Evolutionary conservation across 2,888 invertebrate genomes (phyloP).

Genomic region (Eupithecia inturbata): DNA sequence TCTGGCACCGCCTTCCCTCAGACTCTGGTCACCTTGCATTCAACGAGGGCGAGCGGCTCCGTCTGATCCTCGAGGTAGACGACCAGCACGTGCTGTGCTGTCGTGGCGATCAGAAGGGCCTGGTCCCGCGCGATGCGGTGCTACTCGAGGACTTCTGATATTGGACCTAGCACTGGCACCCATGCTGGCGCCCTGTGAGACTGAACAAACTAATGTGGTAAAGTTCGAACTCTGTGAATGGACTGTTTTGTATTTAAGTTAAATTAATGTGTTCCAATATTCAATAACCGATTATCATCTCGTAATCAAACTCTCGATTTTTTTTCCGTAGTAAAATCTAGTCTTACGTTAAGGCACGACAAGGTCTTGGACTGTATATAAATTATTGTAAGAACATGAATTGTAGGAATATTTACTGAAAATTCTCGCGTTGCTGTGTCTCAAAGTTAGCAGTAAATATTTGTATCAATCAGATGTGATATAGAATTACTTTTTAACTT

Average conservation of each 20-base stretch:
- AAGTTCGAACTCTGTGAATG: slow-evolving; percentile 64
- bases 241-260: slow-evolving; percentile 51
- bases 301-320: slow-evolving; percentile 62
- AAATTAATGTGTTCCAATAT: slow-evolving; percentile 61
- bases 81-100: slow-evolving; percentile 90
- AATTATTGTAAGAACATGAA: slow-evolving; percentile 68
- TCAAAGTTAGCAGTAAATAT: slow-evolving; percentile 67
- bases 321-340: slow-evolving; percentile 79
- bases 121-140: slow-evolving; percentile 89
- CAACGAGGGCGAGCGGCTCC: slow-evolving; percentile 89
- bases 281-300: slow-evolving; percentile 55
- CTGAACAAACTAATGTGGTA: slow-evolving; percentile 50
- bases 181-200: slow-evolving; percentile 73
- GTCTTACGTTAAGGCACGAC: slow-evolving; percentile 81
- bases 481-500: slow-evolving; percentile 70
- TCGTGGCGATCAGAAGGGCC: slow-evolving; percentile 89
- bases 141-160: slow-evolving; percentile 82
- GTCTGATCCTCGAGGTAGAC: slow-evolving; percentile 90
- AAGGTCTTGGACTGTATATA: slow-evolving; percentile 79
- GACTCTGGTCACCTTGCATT: slow-evolving; percentile 91
- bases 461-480: slow-evolving; percentile 77
- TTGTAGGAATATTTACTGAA: slow-evolving; percentile 72
- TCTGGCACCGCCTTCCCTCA: slow-evolving; percentile 89
- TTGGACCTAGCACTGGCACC: slow-evolving; percentile 76
- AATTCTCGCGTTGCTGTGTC: slow-evolving; percentile 50